Conservation (phyloP, 2,888 invertebrate genomes). For the Tetrapedia diversipes region DNA sequence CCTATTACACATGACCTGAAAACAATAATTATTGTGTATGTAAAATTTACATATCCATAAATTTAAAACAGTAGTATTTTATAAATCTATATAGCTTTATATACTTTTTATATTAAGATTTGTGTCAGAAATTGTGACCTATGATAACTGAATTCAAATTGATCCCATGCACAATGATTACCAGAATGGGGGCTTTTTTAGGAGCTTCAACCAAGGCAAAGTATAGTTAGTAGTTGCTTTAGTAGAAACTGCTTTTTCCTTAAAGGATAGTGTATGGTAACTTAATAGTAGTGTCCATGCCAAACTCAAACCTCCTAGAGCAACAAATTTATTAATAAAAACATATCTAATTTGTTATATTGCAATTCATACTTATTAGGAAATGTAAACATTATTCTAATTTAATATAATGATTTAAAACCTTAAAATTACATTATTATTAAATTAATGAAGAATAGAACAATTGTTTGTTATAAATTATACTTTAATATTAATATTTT, state of each 20-base stretch:
- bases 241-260: conserved; percentile 63
- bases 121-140: conserved; percentile 19
- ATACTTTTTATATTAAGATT: conserved; percentile 19
- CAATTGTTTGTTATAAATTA: no score
- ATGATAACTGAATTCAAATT: conserved; percentile 26
- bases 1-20: conserved; percentile 87
- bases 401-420: conserved; percentile 1
- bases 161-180: conserved; percentile 73
- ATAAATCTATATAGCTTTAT: conserved; percentile 6
- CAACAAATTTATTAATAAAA: conserved; percentile 46
- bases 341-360: conserved; percentile 1
- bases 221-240: conserved; percentile 71
- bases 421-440: neutral
- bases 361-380: conserved; percentile 20
- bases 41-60: neutral
- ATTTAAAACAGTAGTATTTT: neutral
- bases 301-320: conserved; percentile 84
- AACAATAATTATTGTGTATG: conserved; percentile 30
- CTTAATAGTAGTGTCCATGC: conserved; percentile 85
- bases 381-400: conserved; percentile 7
- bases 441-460: no score
- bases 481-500: no score
- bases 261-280: conserved; percentile 83
- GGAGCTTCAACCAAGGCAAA: conserved; percentile 86
- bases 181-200: conserved; percentile 87